Base-by-base conservation (phyloP, 2,888 invertebrate species). In the Furcula furcula region DNA sequence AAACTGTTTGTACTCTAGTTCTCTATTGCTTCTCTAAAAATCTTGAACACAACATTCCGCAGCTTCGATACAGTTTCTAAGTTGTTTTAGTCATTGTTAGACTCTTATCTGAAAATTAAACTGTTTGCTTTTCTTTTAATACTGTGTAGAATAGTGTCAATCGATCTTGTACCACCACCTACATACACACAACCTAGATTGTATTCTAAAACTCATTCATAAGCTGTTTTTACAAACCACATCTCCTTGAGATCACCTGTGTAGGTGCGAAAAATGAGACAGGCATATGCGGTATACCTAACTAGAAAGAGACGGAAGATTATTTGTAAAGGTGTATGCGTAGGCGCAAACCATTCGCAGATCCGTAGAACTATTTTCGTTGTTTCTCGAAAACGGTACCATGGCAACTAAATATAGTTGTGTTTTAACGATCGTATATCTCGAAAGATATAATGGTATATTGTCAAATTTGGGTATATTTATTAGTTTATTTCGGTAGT, bases 321-420 rank as follows among this genome's bases (percentile, higher is more conserved):
- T 40, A 52, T 42, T 52, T 53, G 51, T 64, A 55, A 59, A 56
- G 55, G 55, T 54, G 50, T 56, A 51, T 54, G 46, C 47, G 50
- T 40, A 35, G 54, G 54, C 52, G 53, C 25, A 26, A 26, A n/a
- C 26, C 43, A 60, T 64, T 58, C 53, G 58, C 56, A 61, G 60
- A 65, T 73, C 66, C 71, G 73, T 46, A 46, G 57, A 41, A 67
- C 69, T 76, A 76, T 76, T 76, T 70, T 53, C 13, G 58, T 55
- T 43, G 37, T 42, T 55, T 60, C 48, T 53, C 56, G 46, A 39
- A 43, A 58, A 60, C 18, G 18, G 37, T 55, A 45, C 55, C 55
- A 61, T 68, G 55, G 41, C 48, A 50, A 55, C 60, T 50, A 55
- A 46, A 59, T 58, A 42, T n/a, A n/a, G n/a, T n/a, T n/a, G n/a